phyloP scores from a whole-genome alignment of 2,888 invertebrate genomes.

The Athrips mouffetella region DNA sequence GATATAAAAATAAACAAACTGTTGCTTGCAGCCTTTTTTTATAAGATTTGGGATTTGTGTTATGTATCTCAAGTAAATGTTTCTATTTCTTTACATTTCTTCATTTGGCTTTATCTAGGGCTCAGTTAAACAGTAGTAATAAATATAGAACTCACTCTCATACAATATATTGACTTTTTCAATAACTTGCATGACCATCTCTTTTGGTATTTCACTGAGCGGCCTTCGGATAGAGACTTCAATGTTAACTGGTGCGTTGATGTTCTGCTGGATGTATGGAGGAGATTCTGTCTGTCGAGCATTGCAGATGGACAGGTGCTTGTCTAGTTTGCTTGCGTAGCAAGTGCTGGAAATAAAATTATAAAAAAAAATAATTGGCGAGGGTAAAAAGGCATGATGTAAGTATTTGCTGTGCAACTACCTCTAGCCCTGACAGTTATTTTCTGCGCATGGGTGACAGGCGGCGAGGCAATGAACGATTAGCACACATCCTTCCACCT shows the following conservation, averaged over 20 bases:
- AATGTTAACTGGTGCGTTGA: slow-evolving; percentile 43
- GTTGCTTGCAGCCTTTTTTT: too few species aligned
- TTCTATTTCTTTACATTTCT: too few species aligned
- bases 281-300: slow-evolving; percentile 74
- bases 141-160: slow-evolving; percentile 48
- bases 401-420: too few species aligned
- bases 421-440: too few species aligned
- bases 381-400: too few species aligned
- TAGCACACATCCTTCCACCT: too few species aligned
- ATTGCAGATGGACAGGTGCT: slow-evolving; percentile 86
- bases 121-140: not conserved
- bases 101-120: too few species aligned
- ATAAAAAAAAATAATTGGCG: not conserved
- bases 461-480: too few species aligned
- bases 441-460: too few species aligned
- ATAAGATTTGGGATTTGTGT: too few species aligned
- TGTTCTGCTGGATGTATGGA: slow-evolving; percentile 77
- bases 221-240: slow-evolving; percentile 24
- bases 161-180: slow-evolving; percentile 60
- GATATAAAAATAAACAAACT: too few species aligned
- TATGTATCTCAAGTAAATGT: too few species aligned
- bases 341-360: slow-evolving; percentile 77
- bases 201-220: slow-evolving; percentile 47
- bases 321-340: slow-evolving; percentile 81
- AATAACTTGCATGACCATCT: slow-evolving; percentile 45